A percentile compares a stretch with the other conserved stretches of the same genome.
These are phyloP conservation scores for Scrobipalpa costella DNA, from an alignment of 2,888 invertebrate genomes.

Conservation along the genomic window DNA sequence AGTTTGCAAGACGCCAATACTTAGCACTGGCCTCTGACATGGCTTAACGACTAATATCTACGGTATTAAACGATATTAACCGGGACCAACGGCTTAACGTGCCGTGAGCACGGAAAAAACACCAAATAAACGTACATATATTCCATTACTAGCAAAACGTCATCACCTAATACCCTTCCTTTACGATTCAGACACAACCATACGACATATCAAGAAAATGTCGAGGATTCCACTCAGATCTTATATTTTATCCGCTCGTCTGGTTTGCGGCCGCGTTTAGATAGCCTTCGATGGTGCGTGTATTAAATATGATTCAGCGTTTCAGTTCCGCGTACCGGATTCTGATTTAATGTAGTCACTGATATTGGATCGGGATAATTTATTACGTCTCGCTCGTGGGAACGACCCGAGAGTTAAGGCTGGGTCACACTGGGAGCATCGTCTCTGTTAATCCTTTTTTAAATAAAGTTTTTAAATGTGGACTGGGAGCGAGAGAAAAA, in stretches of 20 bases:
- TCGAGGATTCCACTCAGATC: neutral
- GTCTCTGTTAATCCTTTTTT: neutral
- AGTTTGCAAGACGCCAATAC: too few relatives aligned
- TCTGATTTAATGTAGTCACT: constrained; percentile 72
- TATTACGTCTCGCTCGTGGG: constrained; percentile 69
- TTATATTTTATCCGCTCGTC: constrained; percentile 1
- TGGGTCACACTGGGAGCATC: constrained; percentile 11
- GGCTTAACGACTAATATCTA: too few relatives aligned
- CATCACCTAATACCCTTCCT: too few relatives aligned
- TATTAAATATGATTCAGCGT: constrained; percentile 54
- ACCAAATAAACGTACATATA: too few relatives aligned
- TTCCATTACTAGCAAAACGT: too few relatives aligned
- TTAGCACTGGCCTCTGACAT: too few relatives aligned
- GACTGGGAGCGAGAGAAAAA: too few relatives aligned
- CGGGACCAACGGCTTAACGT: too few relatives aligned
- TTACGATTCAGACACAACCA: too few relatives aligned
- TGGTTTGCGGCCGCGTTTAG: constrained; percentile 21
- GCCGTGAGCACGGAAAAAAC: too few relatives aligned
- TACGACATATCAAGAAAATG: too few relatives aligned
- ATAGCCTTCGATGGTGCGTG: constrained; percentile 34
- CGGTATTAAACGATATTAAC: too few relatives aligned
- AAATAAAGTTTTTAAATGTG: neutral
- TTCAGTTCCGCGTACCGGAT: constrained; percentile 55
- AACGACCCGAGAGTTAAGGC: constrained; percentile 44
- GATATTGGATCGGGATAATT: constrained; percentile 75